phyloP scores from a whole-genome alignment of 92 coral and sea anemone species.

The Virgularia gustaviana region DNA sequence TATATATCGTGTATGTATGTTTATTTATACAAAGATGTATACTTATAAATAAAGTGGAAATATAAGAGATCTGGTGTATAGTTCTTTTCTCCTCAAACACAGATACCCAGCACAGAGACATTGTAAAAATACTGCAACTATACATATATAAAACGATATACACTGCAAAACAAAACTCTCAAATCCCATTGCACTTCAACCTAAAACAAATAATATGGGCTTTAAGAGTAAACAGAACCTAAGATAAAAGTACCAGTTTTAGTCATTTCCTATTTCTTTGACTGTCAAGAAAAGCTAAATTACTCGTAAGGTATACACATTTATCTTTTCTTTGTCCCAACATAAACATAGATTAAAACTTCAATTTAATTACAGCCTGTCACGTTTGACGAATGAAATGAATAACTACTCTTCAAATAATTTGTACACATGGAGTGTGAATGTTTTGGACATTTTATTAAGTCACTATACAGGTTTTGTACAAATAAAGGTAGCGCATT shows the following conservation, averaged over 20 bases:
- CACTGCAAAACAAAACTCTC: not conserved
- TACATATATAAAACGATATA: not conserved
- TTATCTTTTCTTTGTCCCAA: not conserved
- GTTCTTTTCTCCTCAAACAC: not conserved
- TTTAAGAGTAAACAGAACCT: no score
- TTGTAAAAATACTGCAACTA: not conserved
- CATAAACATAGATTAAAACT: constrained; percentile 1
- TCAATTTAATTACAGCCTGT: constrained; percentile 7
- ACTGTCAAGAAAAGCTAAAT: not conserved
- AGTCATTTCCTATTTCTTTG: no score
- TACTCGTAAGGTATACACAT: not conserved
- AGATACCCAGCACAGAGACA: not conserved
- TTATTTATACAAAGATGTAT: not conserved
- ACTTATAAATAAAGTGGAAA: not conserved
- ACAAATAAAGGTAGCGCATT: no score
- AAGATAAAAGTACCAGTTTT: no score
- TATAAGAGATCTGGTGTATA: no score
- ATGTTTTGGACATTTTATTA: no score
- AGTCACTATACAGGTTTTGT: no score
- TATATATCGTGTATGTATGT: constrained; percentile 20
- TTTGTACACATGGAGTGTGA: no score
- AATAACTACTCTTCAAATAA: not conserved
- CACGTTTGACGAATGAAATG: not conserved
- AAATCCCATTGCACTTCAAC: no score
- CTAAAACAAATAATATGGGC: no score